Percentiles rank a stretch among this genome's conserved stretches.
phyloP scores from a whole-genome alignment of 2,888 invertebrate species.

The Pterostichus madidus region DNA sequence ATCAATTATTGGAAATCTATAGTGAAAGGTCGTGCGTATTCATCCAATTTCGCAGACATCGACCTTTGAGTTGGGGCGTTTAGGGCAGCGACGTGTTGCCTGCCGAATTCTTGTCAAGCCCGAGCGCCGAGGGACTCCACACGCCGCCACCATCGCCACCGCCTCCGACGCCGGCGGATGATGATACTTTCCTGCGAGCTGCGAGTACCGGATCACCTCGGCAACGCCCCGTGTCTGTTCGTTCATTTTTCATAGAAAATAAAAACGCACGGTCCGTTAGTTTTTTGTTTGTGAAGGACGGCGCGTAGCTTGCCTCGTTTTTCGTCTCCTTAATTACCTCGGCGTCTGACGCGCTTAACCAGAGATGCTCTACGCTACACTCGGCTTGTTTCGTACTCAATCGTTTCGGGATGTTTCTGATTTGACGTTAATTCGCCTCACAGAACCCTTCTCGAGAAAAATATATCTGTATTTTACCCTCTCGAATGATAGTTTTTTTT shows the following conservation, averaged over 20 bases:
- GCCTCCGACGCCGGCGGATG: slow-evolving; percentile 21
- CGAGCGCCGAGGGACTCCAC: background rate
- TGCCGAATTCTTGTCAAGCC: slow-evolving; percentile 23
- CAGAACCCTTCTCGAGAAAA: slow-evolving; percentile 19
- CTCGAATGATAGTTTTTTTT: background rate
- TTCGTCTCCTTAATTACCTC: slow-evolving; percentile 59
- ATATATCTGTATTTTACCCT: slow-evolving; percentile 34
- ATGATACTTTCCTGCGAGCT: slow-evolving; percentile 33
- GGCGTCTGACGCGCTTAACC: slow-evolving; percentile 43
- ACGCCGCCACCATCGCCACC: background rate
- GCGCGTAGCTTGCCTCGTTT: slow-evolving; percentile 47
- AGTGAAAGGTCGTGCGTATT: background rate
- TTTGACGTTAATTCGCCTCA: slow-evolving; percentile 49
- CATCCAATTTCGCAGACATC: slow-evolving; percentile 19
- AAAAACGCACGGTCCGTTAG: slow-evolving; percentile 59
- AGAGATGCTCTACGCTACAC: slow-evolving; percentile 15
- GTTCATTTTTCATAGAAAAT: slow-evolving; percentile 58
- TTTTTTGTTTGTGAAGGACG: slow-evolving; percentile 56
- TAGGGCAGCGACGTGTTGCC: slow-evolving; percentile 13
- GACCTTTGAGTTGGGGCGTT: slow-evolving; percentile 11
- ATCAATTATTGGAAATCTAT: slow-evolving; percentile 5
- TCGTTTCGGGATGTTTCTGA: slow-evolving; percentile 45
- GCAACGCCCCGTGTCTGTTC: slow-evolving; percentile 46
- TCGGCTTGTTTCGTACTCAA: slow-evolving; percentile 47
- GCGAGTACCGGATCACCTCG: slow-evolving; percentile 39